Evolutionary conservation across 2,113 vertebrate species (phyloP), one percentile per base, ranked within the genome.

Genomic region (Paramormyrops kingsleyae): DNA sequence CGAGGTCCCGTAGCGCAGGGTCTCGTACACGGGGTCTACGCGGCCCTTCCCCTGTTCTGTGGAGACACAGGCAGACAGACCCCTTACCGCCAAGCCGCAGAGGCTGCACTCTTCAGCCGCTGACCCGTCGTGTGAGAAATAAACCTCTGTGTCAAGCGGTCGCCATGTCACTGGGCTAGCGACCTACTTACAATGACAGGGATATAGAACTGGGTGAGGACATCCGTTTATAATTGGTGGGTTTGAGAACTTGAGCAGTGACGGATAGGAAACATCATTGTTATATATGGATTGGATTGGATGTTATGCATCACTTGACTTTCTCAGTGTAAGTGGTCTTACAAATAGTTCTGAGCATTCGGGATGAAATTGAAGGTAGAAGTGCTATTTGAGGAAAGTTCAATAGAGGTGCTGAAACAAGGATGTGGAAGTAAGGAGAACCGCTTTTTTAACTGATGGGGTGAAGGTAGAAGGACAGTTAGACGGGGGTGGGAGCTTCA

Each of bases 1-100:
- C 83, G 98, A 97, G 15, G 97, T 98, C 91, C 97, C 97, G 1
- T 96, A 97, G 93, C 97, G 97, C 90, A 99, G 94, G 17, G 97
- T 96, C 46, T 98, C 97, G 2, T 99, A 98, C 87, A 98, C 93
- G 0, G 98, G 98, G 92, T 99, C 98, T 91, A 98, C 95, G 47
- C 95, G 94, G 3, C 88, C 92, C 91, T 92, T 92, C 24, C 59
- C 94, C 91, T 84, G 93, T 91, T 91, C 95, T 95, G 93, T 91
- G 50, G 94, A 95, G 92, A 91, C 77, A 92, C 89, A 91, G 19
- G 24, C 50, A 70, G 39, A 56, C 50, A 70, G 39, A 56, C 56
- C 66, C 66, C 56, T 42, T 66, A 24, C 46, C 42, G 44, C 47
- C 56, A 15, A 50, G 31, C 59, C 87, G 89, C 35, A 42, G 74